Evolutionary conservation across 2,113 vertebrate species (phyloP).

Genomic region (Choloepus hoffmanni): DNA sequence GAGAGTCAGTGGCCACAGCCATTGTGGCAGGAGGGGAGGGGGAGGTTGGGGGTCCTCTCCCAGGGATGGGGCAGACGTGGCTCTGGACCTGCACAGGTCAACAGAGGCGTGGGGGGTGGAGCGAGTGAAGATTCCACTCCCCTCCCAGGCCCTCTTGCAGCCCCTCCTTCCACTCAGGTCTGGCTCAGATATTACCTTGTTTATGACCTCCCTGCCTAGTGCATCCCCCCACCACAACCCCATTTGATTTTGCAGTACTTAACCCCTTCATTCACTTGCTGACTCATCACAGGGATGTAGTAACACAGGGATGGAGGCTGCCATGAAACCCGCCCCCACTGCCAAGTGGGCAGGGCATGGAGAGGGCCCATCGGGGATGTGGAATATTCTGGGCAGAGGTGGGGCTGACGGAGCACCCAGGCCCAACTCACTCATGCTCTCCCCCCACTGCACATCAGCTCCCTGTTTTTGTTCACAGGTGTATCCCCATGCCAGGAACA

Average conservation of each 20-base stretch:
- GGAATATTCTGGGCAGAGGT: neutral
- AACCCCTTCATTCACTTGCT: neutral
- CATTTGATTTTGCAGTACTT: neutral
- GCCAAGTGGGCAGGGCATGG: rapidly evolving
- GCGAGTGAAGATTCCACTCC: neutral
- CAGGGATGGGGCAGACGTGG: neutral
- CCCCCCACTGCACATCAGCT: neutral
- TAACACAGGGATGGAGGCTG: rapidly evolving
- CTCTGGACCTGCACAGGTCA: neutral
- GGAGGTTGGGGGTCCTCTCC: neutral
- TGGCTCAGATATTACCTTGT: neutral
- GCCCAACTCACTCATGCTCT: conserved; percentile 91
- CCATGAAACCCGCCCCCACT: rapidly evolving
- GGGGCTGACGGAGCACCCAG: rapidly evolving
- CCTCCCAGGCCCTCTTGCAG: neutral
- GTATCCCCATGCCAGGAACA: neutral
- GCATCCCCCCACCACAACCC: no score
- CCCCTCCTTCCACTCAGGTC: rapidly evolving
- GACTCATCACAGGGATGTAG: no score
- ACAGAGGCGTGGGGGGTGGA: no score
- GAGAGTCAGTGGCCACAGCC: neutral
- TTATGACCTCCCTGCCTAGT: neutral
- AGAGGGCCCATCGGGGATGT: rapidly evolving
- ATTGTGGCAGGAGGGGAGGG: neutral
- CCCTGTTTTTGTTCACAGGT: neutral